These are phyloP conservation scores for Caenorhabditis afra DNA, from an alignment of 2,888 invertebrate species.

Conservation along the genomic window DNA sequence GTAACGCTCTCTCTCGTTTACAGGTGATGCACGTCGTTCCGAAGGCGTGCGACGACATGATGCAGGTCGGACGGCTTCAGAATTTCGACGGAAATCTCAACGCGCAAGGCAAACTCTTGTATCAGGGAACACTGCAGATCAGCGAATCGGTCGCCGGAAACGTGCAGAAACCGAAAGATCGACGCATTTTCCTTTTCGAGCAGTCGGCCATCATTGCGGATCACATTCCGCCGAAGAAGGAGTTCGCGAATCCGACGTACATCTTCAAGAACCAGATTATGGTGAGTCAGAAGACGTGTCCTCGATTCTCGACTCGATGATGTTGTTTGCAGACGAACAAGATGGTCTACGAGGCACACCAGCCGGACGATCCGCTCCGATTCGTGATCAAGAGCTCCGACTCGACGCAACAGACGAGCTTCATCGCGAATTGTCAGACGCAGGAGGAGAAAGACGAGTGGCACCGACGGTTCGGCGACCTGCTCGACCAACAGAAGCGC, in stretches of 20 bases:
- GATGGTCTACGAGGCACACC: conserved; percentile 85
- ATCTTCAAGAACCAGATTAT: conserved; percentile 96
- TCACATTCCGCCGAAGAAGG: conserved; percentile 89
- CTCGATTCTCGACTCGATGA: background rate
- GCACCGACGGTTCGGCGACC: conserved; percentile 85
- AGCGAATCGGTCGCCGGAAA: conserved; percentile 81
- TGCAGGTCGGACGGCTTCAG: conserved; percentile 93
- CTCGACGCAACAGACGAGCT: conserved; percentile 85
- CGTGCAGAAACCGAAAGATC: conserved; percentile 86
- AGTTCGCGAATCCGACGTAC: conserved; percentile 92
- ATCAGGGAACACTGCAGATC: conserved; percentile 82
- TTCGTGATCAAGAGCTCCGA: conserved; percentile 86
- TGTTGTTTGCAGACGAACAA: conserved; percentile 92
- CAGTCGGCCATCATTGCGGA: conserved; percentile 98
- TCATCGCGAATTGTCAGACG: conserved; percentile 88
- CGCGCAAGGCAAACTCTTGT: conserved; percentile 93
- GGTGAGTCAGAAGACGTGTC: conserved; percentile 83
- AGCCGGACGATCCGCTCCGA: conserved; percentile 85
- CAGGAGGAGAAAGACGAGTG: conserved; percentile 84
- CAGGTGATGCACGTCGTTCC: conserved; percentile 89
- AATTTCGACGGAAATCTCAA: conserved; percentile 98
- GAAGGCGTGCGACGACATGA: conserved; percentile 98
- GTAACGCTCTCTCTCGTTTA: background rate
- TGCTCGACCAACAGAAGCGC: conserved; percentile 93
- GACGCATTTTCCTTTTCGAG: conserved; percentile 97